Percentiles rank a stretch among this genome's conserved stretches.
Evolutionary conservation across 2,113 vertebrate genomes (phyloP).

Genomic region (Epinephelus lanceolatus): DNA sequence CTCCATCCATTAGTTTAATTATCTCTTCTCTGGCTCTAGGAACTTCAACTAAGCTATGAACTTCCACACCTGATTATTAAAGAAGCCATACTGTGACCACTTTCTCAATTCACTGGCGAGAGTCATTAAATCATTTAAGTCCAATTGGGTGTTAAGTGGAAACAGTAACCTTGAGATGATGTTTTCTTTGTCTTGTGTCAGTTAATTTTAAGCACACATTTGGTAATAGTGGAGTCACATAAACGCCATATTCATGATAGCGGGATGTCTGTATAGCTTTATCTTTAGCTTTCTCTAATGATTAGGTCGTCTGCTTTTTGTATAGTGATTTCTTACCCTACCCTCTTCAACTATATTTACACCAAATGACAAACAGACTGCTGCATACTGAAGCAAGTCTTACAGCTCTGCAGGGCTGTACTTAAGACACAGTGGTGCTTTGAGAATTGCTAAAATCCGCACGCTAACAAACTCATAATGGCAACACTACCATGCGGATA

Average conservation of each 20-base stretch:
- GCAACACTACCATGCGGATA: neutral
- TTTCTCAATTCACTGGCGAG: conserved; percentile 26
- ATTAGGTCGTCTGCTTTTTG: neutral
- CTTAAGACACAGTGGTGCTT: neutral
- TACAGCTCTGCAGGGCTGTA: neutral
- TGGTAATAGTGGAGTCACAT: neutral
- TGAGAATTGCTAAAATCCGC: neutral
- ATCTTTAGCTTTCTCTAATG: neutral
- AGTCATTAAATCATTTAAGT: conserved; percentile 33
- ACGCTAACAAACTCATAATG: no score
- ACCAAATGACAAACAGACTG: neutral
- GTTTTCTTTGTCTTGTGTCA: conserved; percentile 14
- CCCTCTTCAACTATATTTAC: neutral
- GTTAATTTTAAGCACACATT: conserved; percentile 16
- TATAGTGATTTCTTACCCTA: no score
- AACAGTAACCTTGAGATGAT: conserved; percentile 6
- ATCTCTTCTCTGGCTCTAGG: conserved; percentile 56
- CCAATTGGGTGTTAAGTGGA: conserved; percentile 6
- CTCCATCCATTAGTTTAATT: conserved; percentile 69
- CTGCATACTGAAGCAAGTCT: neutral
- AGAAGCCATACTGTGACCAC: conserved; percentile 31
- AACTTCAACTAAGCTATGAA: conserved; percentile 54
- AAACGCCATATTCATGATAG: neutral
- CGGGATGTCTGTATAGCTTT: neutral
- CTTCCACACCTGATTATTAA: conserved; percentile 46